phyloP scores from a whole-genome alignment of 1,140 invertebrate species.

The Dolichoris vasculosae region DNA sequence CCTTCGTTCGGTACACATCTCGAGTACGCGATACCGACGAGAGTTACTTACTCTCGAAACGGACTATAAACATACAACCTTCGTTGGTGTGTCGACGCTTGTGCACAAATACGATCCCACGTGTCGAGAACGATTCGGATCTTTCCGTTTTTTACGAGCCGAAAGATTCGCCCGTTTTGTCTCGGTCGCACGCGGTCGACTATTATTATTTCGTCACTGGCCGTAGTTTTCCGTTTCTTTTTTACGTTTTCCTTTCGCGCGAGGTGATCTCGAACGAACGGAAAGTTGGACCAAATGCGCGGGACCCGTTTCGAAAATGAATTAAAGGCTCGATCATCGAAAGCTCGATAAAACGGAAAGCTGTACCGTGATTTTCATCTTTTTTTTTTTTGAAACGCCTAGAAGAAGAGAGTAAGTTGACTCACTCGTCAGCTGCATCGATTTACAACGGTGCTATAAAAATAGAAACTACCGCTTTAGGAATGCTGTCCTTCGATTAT shows the following conservation, averaged over 20 bases:
- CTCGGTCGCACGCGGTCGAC: not conserved
- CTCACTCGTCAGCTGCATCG: conserved; percentile 24
- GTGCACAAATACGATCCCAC: not conserved
- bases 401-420: conserved; percentile 10
- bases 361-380: not conserved
- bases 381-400: not conserved
- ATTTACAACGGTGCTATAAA: conserved; percentile 5
- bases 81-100: not conserved
- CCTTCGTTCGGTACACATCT: no score
- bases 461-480: conserved; percentile 32
- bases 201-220: not conserved
- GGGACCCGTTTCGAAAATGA: not conserved
- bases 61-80: not conserved
- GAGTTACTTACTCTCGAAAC: not conserved
- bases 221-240: not conserved
- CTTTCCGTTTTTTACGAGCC: not conserved
- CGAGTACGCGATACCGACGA: no score
- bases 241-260: not conserved
- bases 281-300: no score
- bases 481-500: conserved; percentile 35
- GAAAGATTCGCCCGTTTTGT: not conserved
- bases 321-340: not conserved
- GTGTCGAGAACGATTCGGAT: not conserved
- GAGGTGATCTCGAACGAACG: no score
- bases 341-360: not conserved